A percentile compares a stretch with the other conserved stretches of the same genome.
Conservation (phyloP, 2,888 invertebrate species). For the Drosophila neotestacea region DNA sequence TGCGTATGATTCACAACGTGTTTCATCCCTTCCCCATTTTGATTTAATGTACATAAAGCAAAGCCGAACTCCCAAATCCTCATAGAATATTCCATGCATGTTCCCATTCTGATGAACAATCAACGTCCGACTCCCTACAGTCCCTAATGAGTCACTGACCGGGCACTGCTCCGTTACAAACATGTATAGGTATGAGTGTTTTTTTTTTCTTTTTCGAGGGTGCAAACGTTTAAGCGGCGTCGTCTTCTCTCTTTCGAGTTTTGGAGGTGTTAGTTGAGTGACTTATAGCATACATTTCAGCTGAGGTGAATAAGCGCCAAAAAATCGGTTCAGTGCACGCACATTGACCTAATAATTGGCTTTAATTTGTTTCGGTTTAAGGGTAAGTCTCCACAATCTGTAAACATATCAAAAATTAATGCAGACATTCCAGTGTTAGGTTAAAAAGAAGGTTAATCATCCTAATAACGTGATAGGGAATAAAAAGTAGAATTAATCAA, state of each 20-base stretch:
- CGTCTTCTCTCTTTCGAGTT: constrained; percentile 27
- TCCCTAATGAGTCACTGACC: constrained; percentile 73
- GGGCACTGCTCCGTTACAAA: constrained; percentile 32
- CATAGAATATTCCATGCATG: constrained; percentile 32
- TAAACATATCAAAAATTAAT: constrained; percentile 5
- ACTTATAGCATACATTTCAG: constrained; percentile 66
- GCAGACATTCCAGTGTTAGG: background rate
- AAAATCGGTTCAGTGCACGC: constrained; percentile 64
- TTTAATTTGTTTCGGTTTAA: constrained; percentile 19
- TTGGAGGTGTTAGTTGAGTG: constrained; percentile 37
- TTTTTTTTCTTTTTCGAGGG: constrained; percentile 5
- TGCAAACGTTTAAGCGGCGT: constrained; percentile 39
- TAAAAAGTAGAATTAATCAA: too few species aligned
- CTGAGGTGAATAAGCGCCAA: constrained; percentile 31
- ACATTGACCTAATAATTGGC: constrained; percentile 74
- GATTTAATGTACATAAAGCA: constrained; percentile 31
- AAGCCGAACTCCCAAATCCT: constrained; percentile 15
- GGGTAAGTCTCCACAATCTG: background rate
- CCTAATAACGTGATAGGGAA: background rate
- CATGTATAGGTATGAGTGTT: background rate
- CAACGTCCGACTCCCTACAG: constrained; percentile 23
- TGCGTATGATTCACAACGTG: constrained; percentile 43
- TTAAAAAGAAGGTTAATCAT: constrained; percentile 9
- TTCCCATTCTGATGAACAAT: constrained; percentile 25
- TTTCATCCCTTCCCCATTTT: constrained; percentile 9